phyloP scores from a whole-genome alignment of 2,797 vertebrate species.

The Dicrostonyx torquatus region DNA sequence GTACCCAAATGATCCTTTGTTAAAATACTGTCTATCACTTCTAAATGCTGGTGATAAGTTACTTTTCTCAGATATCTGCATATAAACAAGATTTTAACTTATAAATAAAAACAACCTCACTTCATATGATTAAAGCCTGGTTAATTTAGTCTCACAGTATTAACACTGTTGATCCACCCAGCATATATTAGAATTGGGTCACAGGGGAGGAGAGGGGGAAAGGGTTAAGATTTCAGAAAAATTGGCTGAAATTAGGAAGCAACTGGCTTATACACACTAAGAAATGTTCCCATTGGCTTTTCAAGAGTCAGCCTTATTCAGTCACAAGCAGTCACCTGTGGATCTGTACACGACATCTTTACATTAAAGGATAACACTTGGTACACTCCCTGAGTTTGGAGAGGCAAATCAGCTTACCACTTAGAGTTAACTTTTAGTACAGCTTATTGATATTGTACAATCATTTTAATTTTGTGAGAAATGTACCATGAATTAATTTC shows the following conservation, averaged over 20 bases:
- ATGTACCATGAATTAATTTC: neutral
- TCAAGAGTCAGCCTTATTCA: neutral
- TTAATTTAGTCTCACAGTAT: neutral
- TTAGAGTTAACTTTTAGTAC: neutral
- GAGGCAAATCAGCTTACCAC: neutral
- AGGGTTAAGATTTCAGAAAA: neutral
- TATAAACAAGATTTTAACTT: neutral
- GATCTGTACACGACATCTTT: neutral
- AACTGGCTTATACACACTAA: neutral
- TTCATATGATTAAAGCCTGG: neutral
- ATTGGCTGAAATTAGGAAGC: neutral
- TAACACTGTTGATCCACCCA: neutral
- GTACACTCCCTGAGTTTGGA: neutral
- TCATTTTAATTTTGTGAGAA: neutral
- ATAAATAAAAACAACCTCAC: neutral
- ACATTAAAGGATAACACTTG: neutral
- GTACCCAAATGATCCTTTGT: neutral
- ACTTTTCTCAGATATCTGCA: neutral
- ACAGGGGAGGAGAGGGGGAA: neutral
- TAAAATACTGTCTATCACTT: constrained; percentile 43
- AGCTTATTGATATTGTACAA: neutral
- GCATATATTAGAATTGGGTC: neutral
- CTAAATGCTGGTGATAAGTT: neutral
- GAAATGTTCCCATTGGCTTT: neutral
- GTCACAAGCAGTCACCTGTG: accelerated